phyloP scores from a whole-genome alignment of 2,888 invertebrate species.

The Liopterus haemorrhoidalis region DNA sequence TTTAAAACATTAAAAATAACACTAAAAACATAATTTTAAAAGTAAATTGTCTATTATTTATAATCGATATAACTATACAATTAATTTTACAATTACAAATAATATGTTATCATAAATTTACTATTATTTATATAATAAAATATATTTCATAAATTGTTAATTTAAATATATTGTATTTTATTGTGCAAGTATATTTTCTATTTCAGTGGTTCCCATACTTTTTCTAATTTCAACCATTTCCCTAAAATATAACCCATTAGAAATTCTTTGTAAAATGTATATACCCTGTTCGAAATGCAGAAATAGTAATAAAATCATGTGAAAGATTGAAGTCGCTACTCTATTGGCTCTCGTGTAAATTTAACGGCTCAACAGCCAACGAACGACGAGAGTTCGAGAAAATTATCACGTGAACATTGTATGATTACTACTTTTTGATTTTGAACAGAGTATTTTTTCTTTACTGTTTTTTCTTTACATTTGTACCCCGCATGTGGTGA shows the following conservation, averaged over 20 bases:
- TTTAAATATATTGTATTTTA: constrained; percentile 7
- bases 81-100: constrained; percentile 3
- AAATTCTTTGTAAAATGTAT: too few species aligned
- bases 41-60: not conserved
- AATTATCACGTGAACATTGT: too few species aligned
- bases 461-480: too few species aligned
- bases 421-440: too few species aligned
- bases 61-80: not conserved
- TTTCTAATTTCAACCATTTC: constrained; percentile 10
- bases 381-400: too few species aligned
- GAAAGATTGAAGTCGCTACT: too few species aligned
- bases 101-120: constrained; percentile 9
- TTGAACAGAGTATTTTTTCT: too few species aligned
- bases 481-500: too few species aligned
- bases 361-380: too few species aligned
- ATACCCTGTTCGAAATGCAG: not conserved
- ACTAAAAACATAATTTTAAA: constrained; percentile 33
- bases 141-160: constrained; percentile 12
- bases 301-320: too few species aligned
- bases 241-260: too few species aligned
- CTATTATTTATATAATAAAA: constrained; percentile 13
- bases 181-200: not conserved
- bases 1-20: constrained; percentile 83
- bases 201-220: constrained; percentile 1
- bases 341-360: too few species aligned